A percentile compares a stretch with the other conserved stretches of the same genome.
Conservation (phyloP, 2,888 invertebrate species). For the Tipula helvola region DNA sequence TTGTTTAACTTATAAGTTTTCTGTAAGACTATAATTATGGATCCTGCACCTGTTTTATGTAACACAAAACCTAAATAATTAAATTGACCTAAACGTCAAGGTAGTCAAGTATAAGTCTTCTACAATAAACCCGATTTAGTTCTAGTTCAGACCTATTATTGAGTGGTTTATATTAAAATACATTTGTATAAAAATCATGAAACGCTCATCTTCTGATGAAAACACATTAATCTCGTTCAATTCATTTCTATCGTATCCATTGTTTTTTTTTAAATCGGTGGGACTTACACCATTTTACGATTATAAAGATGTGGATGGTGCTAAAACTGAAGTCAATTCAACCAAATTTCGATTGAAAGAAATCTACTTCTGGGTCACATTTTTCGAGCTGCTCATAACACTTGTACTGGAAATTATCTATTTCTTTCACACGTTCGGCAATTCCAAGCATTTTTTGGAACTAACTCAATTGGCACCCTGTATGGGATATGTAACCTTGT, state of each 20-base stretch:
- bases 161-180: neutral
- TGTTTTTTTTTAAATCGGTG: neutral
- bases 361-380: neutral
- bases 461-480: constrained; percentile 26
- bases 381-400: neutral
- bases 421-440: constrained; percentile 22
- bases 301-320: neutral
- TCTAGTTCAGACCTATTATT: neutral
- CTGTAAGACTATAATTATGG: neutral
- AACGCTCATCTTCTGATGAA: neutral
- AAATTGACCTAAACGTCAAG: neutral
- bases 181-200: neutral
- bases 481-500: constrained; percentile 22
- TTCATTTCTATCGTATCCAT: neutral
- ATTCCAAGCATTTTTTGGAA: constrained; percentile 24
- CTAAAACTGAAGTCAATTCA: neutral
- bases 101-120: neutral
- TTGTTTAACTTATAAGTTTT: neutral
- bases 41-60: neutral
- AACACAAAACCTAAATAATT: neutral
- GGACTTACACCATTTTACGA: neutral
- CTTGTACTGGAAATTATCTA: constrained; percentile 23
- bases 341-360: neutral
- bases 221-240: neutral
- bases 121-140: neutral